phyloP scores from a whole-genome alignment of 1,140 invertebrate species.

The Sweltsa coloradensis region DNA sequence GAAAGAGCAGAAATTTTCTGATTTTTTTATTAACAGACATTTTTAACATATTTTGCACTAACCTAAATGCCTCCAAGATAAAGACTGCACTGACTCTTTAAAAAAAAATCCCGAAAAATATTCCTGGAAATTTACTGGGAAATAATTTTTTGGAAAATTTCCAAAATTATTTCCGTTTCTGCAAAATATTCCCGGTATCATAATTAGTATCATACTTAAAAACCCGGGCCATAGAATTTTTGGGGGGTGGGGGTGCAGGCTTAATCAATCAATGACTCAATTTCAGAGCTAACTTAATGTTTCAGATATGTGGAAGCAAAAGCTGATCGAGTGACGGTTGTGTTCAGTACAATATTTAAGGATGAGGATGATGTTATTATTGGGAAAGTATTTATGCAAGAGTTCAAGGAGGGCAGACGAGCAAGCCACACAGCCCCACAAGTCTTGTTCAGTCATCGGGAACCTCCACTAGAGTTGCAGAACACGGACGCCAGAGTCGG shows the following conservation, averaged over 20 bases:
- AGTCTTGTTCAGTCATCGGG: conserved; percentile 86
- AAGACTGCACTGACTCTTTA: no score
- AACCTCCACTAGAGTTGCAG: conserved; percentile 89
- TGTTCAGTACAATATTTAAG: conserved; percentile 97
- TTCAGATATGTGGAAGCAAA: conserved; percentile 94
- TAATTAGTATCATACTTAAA: no score
- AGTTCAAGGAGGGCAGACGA: conserved; percentile 94
- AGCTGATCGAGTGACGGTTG: conserved; percentile 94
- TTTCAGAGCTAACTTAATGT: conserved; percentile 13
- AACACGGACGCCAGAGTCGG: conserved; percentile 87
- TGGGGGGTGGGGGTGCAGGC: no score
- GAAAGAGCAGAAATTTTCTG: no score
- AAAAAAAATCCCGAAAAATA: no score
- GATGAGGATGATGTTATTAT: conserved; percentile 97
- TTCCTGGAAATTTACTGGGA: no score
- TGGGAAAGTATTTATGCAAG: conserved; percentile 98
- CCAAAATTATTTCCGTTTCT: background rate
- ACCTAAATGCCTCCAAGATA: no score
- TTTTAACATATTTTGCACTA: no score
- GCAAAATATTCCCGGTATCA: background rate
- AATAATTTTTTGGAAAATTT: no score
- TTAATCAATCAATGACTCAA: no score
- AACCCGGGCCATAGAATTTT: no score
- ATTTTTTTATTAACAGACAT: no score
- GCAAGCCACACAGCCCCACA: conserved; percentile 91